Percentiles rank a stretch among this genome's conserved stretches.
Conservation (phyloP, 2,113 vertebrate genomes). For the Chaetodon auriga region DNA sequence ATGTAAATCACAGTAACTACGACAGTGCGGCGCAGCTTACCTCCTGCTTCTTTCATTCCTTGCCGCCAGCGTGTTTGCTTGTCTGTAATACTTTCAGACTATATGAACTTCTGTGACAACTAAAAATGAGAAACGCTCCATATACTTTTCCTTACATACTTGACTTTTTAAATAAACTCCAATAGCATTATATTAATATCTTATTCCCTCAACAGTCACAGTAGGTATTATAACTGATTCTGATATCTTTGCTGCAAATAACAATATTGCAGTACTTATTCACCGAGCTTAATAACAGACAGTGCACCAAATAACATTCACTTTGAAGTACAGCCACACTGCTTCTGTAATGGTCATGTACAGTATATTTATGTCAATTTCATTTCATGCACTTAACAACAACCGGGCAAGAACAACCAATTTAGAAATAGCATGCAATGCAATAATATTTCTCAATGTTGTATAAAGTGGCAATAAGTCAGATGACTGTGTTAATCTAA, state of each 20-base stretch:
- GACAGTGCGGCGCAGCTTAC: not conserved
- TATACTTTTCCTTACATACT: not conserved
- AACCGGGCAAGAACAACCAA: conserved; percentile 12
- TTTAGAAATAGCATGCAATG: conserved; percentile 40
- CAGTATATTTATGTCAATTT: conserved; percentile 44
- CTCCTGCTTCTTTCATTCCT: not conserved
- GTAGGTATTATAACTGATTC: not conserved
- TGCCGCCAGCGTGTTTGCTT: not conserved
- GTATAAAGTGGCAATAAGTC: conserved; percentile 30
- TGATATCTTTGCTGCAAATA: not conserved
- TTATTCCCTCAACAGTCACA: not conserved
- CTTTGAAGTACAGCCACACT: conserved; percentile 29
- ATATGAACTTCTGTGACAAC: not conserved
- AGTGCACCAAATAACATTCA: conserved; percentile 11
- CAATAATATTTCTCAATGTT: conserved; percentile 29
- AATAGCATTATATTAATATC: not conserved
- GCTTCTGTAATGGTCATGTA: conserved; percentile 4
- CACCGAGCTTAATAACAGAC: conserved; percentile 9
- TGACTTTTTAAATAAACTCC: not conserved
- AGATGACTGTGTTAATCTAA: conserved; percentile 41
- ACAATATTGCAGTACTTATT: not conserved
- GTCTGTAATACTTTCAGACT: not conserved
- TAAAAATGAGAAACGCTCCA: no score
- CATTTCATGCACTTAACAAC: conserved; percentile 47
- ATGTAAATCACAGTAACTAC: not conserved